Evolutionary conservation across 2,797 vertebrate genomes (phyloP), one percentile per base, ranked within the genome.

Genomic region (Sciurus vulgaris): DNA sequence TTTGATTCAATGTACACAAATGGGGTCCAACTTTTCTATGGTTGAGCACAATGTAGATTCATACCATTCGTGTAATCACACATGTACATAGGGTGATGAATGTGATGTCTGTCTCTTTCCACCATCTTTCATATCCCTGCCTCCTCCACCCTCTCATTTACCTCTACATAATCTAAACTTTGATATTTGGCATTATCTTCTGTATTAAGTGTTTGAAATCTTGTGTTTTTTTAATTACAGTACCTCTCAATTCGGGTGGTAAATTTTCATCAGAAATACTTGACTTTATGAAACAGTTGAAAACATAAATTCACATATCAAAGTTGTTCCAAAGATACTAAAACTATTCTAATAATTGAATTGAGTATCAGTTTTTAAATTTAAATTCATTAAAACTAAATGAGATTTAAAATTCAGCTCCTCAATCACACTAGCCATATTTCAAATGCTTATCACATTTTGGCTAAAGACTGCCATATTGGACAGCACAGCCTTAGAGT

Each of bases 171-270:
- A 38, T 38, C 38, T 38, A 38, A 38, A 38, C 3, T 38, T 38
- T 38, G 38, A 38, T 38, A 38, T 38, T 93, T 94, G 59, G 33
- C 26, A 74, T 77, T 67, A 51, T 85, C 35, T 84, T 87, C 76
- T 78, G 77, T 76, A 77, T 81, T 56, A 96, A 93, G 69, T 91
- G 81, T 87, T 96, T 89, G 67, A 94, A 96, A 84, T 73, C 38
- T 44, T 69, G 63, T 38, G 65, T 33, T 91, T 90, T 96, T 89
- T 91, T 12, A 84, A 20, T 49, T 87, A 89, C 13, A 93, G 41
- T 22, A 69, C 51, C 70, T 94, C 65, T 87, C 89, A 89, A 65
- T 73, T 79, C 44, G n/a, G 35, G 38, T 59, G 67, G 69, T n/a
- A 92, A 73, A 81, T 85, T 81, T 95, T 65, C 86, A 96, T 67